Evolutionary conservation across 2,113 vertebrate genomes (phyloP), one percentile per base, ranked within the genome.

Genomic region (Empidonax traillii): DNA sequence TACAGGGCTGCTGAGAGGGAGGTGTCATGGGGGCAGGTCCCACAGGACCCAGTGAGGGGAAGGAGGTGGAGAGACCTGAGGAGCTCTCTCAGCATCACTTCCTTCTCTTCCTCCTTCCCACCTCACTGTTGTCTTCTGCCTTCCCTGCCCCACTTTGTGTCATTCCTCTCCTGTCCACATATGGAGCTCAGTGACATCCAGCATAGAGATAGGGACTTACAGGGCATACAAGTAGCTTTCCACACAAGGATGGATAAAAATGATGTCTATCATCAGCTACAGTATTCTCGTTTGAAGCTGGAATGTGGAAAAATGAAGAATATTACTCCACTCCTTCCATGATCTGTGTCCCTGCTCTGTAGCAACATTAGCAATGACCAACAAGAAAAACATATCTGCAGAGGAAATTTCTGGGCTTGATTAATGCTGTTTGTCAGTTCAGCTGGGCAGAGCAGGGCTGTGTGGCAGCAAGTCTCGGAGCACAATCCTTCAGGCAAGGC

Each of bases 401-500:
- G 86, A 93, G 85, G 67, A 95, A 89, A 96, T 95, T 96, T 76
- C 83, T 17, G 31, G 67, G 37, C 46, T 91, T 88, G 88, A 87
- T 95, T 93, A 91, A 93, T 89, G 31, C 59, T 80, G 87, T 96
- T 95, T 94, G 66, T 95, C 96, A 93, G 92, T 24, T 88, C 65
- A 61, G 79, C 85, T 43, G 92, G 85, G 80, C 73, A 90, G 86
- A 95, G 84, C 2, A 0, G 8, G 69, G 65, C 74, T 66, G 77
- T 17, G 80, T 56, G 90, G 92, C 4, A 7, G 62, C 41, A 76
- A 88, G 44, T 35, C 88, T 90, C 0, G 0, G 37, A 89, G 81
- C 84, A 80, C 69, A 51, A 28, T 68, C 78, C 92, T 91, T 71
- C 89, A 87, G 94, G 95, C 71, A 2, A 90, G 90, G 88, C 85